Base-by-base conservation (phyloP, 2,113 vertebrate species). In the Ranitomeya imitator region DNA sequence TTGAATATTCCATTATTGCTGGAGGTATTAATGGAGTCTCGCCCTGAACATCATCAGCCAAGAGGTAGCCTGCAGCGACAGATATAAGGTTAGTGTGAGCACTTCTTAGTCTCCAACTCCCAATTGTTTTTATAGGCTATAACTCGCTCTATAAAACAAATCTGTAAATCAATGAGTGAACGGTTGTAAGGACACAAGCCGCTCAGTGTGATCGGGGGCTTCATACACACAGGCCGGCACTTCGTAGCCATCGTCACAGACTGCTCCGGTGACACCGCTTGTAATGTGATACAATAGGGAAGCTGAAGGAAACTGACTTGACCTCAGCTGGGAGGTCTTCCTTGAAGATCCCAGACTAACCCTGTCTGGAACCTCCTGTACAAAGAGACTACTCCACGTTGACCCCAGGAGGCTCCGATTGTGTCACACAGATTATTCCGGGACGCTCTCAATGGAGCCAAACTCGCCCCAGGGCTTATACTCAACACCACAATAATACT, bases 1-100 rank as follows among this genome's bases (percentile, higher is more conserved):
- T 99, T 91, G 98, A 99, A 93, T 98, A 98, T 94, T 98, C 98
- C 98, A 99, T 99, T 93, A 99, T 96, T 95, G 99, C 98, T 54
- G 97, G 95, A 93, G 98, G 98, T 95, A 99, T 99, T 93, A 99
- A 90, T 5, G 98, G 98, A 88, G 98, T 99, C 95, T 99, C 98
- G 89, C 98, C 97, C 96, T 99, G 98, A 95, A 97, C 96, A 94
- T 99, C 98, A 93, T 99, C 97, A 93, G 98, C 98, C 93, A 99
- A 96, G 93, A 99, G 95, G 95, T 99, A 99, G 92, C 98, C 98
- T 99, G 94, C 13, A 63, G 12, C 2, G 4, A 67, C 4, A 86
- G 52, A 83, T 3, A 4, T 1, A 54, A 26, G 31, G 59, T 74
- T 45, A 37, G 51, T 57, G 12, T 57, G 55, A 11, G 55, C 55